Evolutionary conservation across 2,113 vertebrate species (phyloP).

Genomic region (Genyomyrus donnyi): DNA sequence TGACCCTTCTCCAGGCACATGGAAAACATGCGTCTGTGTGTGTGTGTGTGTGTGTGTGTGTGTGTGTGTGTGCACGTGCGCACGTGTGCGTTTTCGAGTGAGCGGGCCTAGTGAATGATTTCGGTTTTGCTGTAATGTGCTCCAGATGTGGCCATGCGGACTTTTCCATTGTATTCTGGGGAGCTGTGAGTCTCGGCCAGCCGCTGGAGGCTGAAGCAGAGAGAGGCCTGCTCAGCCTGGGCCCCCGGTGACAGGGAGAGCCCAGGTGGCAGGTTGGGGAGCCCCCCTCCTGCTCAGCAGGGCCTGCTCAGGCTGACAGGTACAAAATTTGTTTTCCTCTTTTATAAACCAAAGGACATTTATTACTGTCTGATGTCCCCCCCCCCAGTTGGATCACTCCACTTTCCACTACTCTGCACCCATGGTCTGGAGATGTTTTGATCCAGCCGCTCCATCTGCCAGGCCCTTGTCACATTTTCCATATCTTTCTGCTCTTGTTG

Average conservation of each 20-base stretch:
- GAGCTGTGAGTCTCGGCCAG: conserved; percentile 11
- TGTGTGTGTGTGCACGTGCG: not conserved
- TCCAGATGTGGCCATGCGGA: conserved; percentile 56
- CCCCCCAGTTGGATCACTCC: not conserved
- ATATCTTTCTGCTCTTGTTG: not conserved
- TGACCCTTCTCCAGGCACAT: not conserved
- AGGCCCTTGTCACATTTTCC: conserved; percentile 1
- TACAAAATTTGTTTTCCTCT: not conserved
- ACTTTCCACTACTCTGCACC: conserved; percentile 2
- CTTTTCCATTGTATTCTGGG: conserved; percentile 62
- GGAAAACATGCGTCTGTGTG: conserved; percentile 2
- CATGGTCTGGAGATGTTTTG: not conserved
- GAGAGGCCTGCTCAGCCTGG: conserved; percentile 28
- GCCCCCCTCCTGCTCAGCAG: not conserved
- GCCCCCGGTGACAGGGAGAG: conserved; percentile 45
- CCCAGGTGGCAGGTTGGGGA: not conserved
- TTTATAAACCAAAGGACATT: not conserved
- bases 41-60: not conserved
- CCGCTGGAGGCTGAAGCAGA: conserved; percentile 24
- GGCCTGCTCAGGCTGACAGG: not conserved
- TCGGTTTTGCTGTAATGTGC: conserved; percentile 53
- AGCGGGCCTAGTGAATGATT: conserved; percentile 54
- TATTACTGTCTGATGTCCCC: not conserved
- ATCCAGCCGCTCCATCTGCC: not conserved
- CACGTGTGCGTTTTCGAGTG: conserved; percentile 32